These are phyloP conservation scores for Ianthella basta DNA, from an alignment of 37 sponge, comb jelly and placozoan species.

Conservation along the genomic window DNA sequence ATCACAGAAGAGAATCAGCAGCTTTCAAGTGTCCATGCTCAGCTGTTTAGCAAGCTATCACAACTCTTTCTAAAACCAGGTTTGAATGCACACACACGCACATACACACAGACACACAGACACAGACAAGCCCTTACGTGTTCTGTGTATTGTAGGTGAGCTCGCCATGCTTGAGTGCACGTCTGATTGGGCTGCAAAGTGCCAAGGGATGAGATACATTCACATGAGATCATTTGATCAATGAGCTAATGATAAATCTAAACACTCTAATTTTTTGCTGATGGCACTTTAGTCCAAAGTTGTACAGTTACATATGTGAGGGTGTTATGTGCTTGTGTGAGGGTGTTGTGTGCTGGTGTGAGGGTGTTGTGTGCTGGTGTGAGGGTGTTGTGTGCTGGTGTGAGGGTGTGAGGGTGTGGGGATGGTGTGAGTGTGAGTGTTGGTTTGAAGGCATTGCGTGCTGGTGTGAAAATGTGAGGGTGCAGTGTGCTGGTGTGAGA, in stretches of 20 bases:
- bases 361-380: too few relatives aligned
- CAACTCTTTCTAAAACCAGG: slow-evolving; percentile 23
- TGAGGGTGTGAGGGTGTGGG: too few relatives aligned
- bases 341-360: too few relatives aligned
- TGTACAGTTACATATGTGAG: too few relatives aligned
- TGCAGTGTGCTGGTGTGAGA: too few relatives aligned
- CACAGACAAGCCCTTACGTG: neutral
- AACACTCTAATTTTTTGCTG: slow-evolving; percentile 54
- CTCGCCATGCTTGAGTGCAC: neutral
- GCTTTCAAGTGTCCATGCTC: slow-evolving; percentile 8
- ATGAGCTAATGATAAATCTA: neutral
- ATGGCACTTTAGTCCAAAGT: slow-evolving; percentile 26
- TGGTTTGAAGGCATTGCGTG: too few relatives aligned
- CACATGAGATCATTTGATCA: neutral
- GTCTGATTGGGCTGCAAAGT: neutral
- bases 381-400: too few relatives aligned
- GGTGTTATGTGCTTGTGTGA: too few relatives aligned
- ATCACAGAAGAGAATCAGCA: slow-evolving; percentile 5
- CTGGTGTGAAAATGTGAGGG: too few relatives aligned
- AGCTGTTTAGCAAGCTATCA: slow-evolving; percentile 10
- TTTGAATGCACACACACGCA: neutral
- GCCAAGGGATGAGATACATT: slow-evolving; percentile 13
- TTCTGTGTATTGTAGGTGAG: neutral
- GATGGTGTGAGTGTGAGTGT: too few relatives aligned
- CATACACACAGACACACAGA: too few relatives aligned